Base-by-base conservation (phyloP, 1,140 invertebrate species). In the Metaphire vulgaris region DNA sequence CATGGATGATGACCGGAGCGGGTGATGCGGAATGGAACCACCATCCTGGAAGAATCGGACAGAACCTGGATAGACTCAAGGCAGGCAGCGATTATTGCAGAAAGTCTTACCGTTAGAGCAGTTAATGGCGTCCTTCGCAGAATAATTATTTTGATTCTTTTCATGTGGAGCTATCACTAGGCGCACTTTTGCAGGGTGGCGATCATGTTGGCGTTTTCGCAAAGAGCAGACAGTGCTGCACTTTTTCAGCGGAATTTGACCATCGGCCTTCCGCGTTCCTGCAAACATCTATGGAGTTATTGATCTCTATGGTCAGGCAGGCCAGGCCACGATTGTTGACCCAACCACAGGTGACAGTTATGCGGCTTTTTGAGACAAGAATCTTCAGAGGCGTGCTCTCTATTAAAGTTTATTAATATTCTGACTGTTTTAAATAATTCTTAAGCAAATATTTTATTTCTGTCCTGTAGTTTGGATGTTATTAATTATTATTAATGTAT, bases 1-100 rank as follows among this genome's bases (percentile, higher is more conserved):
- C 95, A 0, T 97, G 95, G 95, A 96, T 97, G 90, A 96, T 98
- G 93, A 96, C 94, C 0, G 94, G 94, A 41, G 95, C 95, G 86
- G 95, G 92, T 98, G 0, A 96, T 97, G 91, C 92, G 95, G 81
- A 96, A 98, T 86, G 94, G 95, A 0, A 92, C 91, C 0, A 94
- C 94, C 2, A 91, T 97, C 29, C 92, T 96, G 77, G 94, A 96
- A 82, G 92, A 96, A 70, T 97, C 83, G 94, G 95, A 2, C 91
- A 93, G 74, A 96, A 95, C 87, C 87, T 97, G 41, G 95, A 96
- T 85, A 88, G 92, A 79, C 84, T 97, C 65, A 91, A 92, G 86
- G 85, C 86, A 86, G 93, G 94, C 78, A 89, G 92, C 77, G 93
- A 96, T 86, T 94, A 96, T 87, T 97, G 97, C 83, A 96, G 97